phyloP scores from a whole-genome alignment of 2,888 invertebrate species.

The Pachycephus smyrnensis region DNA sequence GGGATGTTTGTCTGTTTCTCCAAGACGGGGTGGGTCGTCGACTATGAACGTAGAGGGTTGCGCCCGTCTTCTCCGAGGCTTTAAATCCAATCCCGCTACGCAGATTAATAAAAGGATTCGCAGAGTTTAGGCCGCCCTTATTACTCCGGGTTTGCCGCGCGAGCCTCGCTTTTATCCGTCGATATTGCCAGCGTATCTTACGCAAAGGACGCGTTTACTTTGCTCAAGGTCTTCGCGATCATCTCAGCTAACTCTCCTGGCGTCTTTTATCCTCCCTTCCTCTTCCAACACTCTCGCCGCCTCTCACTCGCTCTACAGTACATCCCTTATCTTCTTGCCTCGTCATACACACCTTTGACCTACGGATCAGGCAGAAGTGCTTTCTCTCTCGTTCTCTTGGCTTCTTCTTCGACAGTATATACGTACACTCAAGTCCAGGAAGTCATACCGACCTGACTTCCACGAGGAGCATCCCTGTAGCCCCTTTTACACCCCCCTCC shows the following conservation, averaged over 20 bases:
- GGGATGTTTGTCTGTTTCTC: not conserved
- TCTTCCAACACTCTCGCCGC: not conserved
- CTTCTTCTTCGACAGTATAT: not conserved
- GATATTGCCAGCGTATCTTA: conserved; percentile 45
- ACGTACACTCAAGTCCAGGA: not conserved
- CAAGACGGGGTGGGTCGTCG: not conserved
- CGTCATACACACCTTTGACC: not conserved
- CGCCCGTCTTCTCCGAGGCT: conserved; percentile 33
- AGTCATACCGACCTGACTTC: not conserved
- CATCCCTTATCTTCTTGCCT: not conserved
- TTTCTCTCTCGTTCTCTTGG: not conserved
- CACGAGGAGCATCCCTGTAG: not conserved
- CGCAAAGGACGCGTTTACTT: conserved; percentile 31
- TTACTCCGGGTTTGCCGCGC: conserved; percentile 48
- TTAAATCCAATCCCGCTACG: conserved; percentile 63
- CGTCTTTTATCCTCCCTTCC: not conserved
- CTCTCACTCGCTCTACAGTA: not conserved
- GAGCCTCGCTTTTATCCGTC: conserved; percentile 46
- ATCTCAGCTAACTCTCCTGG: not conserved
- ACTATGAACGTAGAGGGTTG: not conserved
- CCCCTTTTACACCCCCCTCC: no score
- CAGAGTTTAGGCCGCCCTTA: conserved; percentile 62
- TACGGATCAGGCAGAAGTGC: no score
- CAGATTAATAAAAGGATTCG: conserved; percentile 65
- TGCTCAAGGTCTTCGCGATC: not conserved